Evolutionary conservation across 1,140 invertebrate species (phyloP).

Genomic region (Apolygus lucorum): DNA sequence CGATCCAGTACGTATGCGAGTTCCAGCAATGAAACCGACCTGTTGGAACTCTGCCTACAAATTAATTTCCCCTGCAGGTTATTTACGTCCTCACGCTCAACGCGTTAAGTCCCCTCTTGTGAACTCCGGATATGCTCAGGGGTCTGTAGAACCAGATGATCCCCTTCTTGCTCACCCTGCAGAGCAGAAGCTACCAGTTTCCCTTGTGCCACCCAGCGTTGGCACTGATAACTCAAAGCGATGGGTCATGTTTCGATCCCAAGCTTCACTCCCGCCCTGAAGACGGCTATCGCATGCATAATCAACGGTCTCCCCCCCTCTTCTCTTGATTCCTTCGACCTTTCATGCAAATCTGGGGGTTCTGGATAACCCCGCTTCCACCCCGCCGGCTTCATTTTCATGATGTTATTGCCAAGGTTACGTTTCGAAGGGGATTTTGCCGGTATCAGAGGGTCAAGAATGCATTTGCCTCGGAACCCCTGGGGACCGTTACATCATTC

Average conservation of each 20-base stretch:
- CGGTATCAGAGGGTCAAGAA: background rate
- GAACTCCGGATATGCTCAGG: background rate
- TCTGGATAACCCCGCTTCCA: background rate
- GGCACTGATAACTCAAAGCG: background rate
- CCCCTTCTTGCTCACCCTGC: too few relatives aligned
- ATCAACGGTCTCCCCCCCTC: background rate
- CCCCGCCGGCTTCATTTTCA: background rate
- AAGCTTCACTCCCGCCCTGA: background rate
- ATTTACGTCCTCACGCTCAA: background rate
- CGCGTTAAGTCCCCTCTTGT: background rate
- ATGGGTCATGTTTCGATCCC: background rate
- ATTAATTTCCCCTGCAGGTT: background rate
- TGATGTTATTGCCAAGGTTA: constrained; percentile 7
- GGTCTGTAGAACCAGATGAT: too few relatives aligned
- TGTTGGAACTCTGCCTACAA: background rate
- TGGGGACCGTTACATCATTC: background rate
- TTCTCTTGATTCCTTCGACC: background rate
- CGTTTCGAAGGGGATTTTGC: background rate
- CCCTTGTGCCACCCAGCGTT: too few relatives aligned
- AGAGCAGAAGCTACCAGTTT: too few relatives aligned
- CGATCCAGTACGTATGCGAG: too few relatives aligned
- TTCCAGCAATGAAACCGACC: background rate
- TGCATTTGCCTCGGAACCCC: background rate
- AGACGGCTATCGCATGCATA: background rate
- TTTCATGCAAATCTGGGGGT: constrained; percentile 2